Conservation (phyloP, 2,113 vertebrate genomes). For the Zingel zingel region DNA sequence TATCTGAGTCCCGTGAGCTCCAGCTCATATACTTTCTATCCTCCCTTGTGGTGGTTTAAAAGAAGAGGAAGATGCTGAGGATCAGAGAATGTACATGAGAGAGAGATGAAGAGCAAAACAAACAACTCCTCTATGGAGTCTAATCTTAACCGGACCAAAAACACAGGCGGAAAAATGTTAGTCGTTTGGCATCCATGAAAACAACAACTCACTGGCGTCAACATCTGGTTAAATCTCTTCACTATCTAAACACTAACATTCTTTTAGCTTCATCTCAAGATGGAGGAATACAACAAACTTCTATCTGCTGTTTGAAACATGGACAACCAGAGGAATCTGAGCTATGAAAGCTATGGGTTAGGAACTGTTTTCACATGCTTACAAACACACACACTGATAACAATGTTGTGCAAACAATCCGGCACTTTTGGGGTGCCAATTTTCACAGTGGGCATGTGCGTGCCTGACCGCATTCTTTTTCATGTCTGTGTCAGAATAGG, state of each 20-base stretch:
- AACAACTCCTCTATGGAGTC: slow-evolving; percentile 4
- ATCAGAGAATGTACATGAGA: slow-evolving; percentile 13
- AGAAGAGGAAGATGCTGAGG: slow-evolving; percentile 3
- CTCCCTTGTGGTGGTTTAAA: slow-evolving; percentile 10
- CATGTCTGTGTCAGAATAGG: slow-evolving; percentile 62
- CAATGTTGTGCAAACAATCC: slow-evolving; percentile 58
- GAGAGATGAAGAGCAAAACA: slow-evolving; percentile 20
- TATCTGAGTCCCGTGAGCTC: slow-evolving; percentile 30
- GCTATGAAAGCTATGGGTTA: slow-evolving; percentile 64
- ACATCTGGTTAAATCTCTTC: slow-evolving; percentile 15
- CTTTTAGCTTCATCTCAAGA: slow-evolving; percentile 31
- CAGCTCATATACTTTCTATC: slow-evolving; percentile 18
- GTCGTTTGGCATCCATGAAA: not conserved
- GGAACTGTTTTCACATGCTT: slow-evolving; percentile 63
- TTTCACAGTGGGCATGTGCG: slow-evolving; percentile 57
- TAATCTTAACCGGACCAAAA: not conserved
- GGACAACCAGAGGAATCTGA: slow-evolving; percentile 61
- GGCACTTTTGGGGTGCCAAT: slow-evolving; percentile 36
- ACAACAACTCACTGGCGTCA: slow-evolving; percentile 11
- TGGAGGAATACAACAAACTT: slow-evolving; percentile 33
- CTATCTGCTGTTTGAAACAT: slow-evolving; percentile 63
- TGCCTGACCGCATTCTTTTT: slow-evolving; percentile 67
- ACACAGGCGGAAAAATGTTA: slow-evolving; percentile 15
- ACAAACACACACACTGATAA: slow-evolving; percentile 56
- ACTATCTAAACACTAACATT: slow-evolving; percentile 45